A percentile compares a stretch with the other conserved stretches of the same genome.
phyloP scores from a whole-genome alignment of 2,888 invertebrate genomes.

The Diarsia brunnea region DNA sequence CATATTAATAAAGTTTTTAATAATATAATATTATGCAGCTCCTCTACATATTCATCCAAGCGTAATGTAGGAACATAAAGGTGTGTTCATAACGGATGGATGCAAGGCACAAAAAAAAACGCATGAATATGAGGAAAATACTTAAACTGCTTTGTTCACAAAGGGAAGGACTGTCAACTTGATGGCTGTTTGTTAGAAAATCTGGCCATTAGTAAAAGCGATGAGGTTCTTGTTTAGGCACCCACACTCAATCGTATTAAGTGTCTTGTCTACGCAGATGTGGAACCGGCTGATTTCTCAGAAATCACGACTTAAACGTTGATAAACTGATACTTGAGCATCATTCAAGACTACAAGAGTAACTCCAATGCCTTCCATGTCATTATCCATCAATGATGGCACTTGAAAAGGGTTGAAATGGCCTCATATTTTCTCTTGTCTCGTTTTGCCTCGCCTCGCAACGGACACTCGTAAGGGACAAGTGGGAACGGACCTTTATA shows the following conservation, averaged over 20 bases:
- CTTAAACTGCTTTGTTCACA: too few species aligned
- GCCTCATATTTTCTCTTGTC: constrained; percentile 16
- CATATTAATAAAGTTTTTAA: constrained; percentile 16
- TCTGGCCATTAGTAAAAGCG: too few species aligned
- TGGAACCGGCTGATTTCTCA: neutral
- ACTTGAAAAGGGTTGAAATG: constrained; percentile 19
- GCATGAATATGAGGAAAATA: too few species aligned
- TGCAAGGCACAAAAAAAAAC: too few species aligned
- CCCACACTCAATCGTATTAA: neutral
- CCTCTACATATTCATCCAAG: neutral
- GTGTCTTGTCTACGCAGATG: neutral
- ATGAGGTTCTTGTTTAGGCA: neutral
- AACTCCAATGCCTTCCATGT: neutral
- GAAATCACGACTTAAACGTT: neutral
- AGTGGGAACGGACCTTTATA: constrained; percentile 31
- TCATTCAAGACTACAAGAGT: constrained; percentile 1
- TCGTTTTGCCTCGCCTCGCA: constrained; percentile 3
- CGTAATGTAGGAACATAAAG: constrained; percentile 14
- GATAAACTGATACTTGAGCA: constrained; percentile 4
- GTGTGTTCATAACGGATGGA: neutral
- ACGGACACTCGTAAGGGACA: constrained; percentile 1
- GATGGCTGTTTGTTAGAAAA: neutral
- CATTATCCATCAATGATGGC: neutral
- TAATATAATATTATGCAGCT: constrained; percentile 15
- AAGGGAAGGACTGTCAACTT: too few species aligned